phyloP scores from a whole-genome alignment of 2,797 vertebrate genomes.

The Phrynocephalus guinanensis region DNA sequence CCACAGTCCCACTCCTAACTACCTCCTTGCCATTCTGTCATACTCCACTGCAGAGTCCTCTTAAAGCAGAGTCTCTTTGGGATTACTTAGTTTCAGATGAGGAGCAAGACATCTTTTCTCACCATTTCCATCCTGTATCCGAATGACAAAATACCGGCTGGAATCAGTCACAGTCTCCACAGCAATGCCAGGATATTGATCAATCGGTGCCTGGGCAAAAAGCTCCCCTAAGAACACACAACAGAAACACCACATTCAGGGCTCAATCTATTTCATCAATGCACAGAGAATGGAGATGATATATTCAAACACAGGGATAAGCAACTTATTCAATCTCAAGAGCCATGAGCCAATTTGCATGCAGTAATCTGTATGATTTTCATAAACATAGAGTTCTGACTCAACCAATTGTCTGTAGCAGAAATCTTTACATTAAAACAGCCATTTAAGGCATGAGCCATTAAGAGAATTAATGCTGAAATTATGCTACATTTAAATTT shows the following conservation, averaged over 20 bases:
- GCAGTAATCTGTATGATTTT: neutral
- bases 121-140: conserved; percentile 95
- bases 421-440: neutral
- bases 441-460: neutral
- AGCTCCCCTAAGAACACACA: conserved; percentile 84
- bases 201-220: conserved; percentile 92
- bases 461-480: neutral
- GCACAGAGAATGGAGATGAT: rapidly evolving
- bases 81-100: neutral
- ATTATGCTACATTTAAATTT: neutral
- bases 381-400: neutral
- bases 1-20: neutral
- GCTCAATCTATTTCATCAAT: neutral
- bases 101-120: conserved; percentile 23
- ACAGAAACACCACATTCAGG: neutral
- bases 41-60: neutral
- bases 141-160: conserved; percentile 93
- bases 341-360: neutral
- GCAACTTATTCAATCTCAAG: neutral
- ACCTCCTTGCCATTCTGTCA: neutral
- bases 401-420: neutral
- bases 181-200: conserved; percentile 88
- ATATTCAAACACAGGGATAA: no score
- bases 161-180: conserved; percentile 94
- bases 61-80: conserved; percentile 16